A percentile compares a stretch with the other conserved stretches of the same genome.
Evolutionary conservation across 2,113 vertebrate genomes (phyloP).

Genomic region (Epinephelus cyanopodus): DNA sequence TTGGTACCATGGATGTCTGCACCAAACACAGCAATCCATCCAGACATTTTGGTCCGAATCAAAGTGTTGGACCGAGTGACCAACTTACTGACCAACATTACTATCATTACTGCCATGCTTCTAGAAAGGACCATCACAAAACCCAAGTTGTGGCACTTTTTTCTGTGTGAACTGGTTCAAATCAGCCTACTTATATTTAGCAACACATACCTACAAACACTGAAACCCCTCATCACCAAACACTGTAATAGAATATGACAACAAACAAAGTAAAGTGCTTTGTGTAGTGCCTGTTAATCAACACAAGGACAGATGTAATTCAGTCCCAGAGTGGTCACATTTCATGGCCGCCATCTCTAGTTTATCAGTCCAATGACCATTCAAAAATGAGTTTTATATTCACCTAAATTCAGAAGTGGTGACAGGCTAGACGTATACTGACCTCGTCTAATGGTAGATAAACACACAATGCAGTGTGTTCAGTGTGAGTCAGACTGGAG

Average conservation of each 20-base stretch:
- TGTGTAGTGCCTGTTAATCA: not conserved
- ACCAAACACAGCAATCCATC: too few relatives aligned
- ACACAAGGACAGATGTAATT: constrained; percentile 5
- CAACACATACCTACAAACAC: not conserved
- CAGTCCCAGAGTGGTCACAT: not conserved
- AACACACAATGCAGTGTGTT: constrained; percentile 30
- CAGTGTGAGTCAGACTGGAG: constrained; percentile 51
- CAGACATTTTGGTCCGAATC: too few relatives aligned
- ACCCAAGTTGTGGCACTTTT: not conserved
- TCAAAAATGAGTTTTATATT: constrained; percentile 19
- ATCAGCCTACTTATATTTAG: not conserved
- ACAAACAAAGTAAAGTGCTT: constrained; percentile 5
- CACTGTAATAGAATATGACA: not conserved
- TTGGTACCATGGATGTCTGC: too few relatives aligned
- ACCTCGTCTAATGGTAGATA: constrained; percentile 48
- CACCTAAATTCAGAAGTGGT: constrained; percentile 15
- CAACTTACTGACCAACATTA: too few relatives aligned
- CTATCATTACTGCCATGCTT: not conserved
- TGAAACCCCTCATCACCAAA: not conserved
- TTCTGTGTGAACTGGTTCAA: not conserved
- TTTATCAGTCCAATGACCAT: not conserved
- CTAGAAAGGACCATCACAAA: not conserved
- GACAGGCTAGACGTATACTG: constrained; percentile 35
- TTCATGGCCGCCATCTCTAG: not conserved
- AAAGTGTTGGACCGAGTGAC: too few relatives aligned